Percentiles rank a stretch among this genome's conserved stretches.
Conservation (phyloP, 1,140 invertebrate genomes). For the Caenorhabditis elegans region DNA sequence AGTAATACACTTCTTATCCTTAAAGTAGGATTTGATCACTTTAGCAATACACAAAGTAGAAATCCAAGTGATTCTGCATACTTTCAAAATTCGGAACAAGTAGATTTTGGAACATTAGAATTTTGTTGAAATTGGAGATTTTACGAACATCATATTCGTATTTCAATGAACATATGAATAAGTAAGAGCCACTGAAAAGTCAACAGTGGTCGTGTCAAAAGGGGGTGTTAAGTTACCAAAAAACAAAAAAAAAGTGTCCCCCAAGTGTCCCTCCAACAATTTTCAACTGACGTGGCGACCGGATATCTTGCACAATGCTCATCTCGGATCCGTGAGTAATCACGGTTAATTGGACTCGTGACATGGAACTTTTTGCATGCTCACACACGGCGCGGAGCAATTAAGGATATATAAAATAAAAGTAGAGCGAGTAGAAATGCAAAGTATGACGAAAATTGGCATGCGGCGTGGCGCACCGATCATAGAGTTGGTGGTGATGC, state of each 20-base stretch:
- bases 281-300: slow-evolving; percentile 1
- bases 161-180: background rate
- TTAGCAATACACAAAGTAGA: no score
- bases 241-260: background rate
- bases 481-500: background rate
- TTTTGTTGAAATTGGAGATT: background rate
- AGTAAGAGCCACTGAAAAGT: background rate
- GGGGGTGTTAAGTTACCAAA: background rate
- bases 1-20: no score
- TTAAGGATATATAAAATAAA: slow-evolving; percentile 3
- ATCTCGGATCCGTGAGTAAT: slow-evolving; percentile 20
- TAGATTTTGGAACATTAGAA: background rate
- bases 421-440: background rate
- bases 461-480: background rate
- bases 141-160: background rate
- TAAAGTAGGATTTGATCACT: no score
- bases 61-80: no score
- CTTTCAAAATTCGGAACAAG: no score
- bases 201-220: background rate
- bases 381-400: slow-evolving; percentile 15
- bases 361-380: background rate
- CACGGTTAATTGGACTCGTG: slow-evolving; percentile 26
- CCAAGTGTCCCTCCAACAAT: no score
- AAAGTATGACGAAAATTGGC: slow-evolving; percentile 30
- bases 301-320: background rate